These are phyloP conservation scores for Lordiphosa mommai DNA, from an alignment of 1,140 invertebrate species.

Conservation along the genomic window DNA sequence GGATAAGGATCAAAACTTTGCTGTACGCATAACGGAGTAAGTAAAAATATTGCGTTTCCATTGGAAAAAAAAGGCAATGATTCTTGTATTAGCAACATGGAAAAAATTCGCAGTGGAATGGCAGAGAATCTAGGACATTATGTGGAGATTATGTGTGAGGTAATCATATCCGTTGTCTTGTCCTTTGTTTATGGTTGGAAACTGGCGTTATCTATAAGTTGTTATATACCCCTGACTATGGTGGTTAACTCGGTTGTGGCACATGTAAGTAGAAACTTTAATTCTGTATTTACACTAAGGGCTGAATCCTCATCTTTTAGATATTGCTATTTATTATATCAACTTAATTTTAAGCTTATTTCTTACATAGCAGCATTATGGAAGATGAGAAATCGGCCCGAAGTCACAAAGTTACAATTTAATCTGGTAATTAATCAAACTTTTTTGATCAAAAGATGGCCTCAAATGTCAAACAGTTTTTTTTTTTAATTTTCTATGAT, in stretches of 20 bases:
- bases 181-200: constrained; percentile 90
- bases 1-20: constrained; percentile 92
- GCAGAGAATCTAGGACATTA: constrained; percentile 93
- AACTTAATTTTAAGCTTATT: too few species aligned
- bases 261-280: constrained; percentile 83
- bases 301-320: too few species aligned
- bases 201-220: constrained; percentile 89
- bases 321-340: too few species aligned
- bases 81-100: constrained; percentile 86
- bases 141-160: constrained; percentile 85
- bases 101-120: constrained; percentile 92
- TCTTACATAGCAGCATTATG: too few species aligned
- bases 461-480: too few species aligned
- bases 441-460: too few species aligned
- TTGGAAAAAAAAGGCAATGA: neutral
- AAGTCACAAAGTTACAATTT: too few species aligned
- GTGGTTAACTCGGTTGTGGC: constrained; percentile 84
- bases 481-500: too few species aligned
- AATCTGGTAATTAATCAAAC: too few species aligned
- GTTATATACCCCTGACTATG: constrained; percentile 90
- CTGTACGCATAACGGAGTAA: constrained; percentile 91
- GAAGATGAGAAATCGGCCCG: too few species aligned
- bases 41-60: constrained; percentile 40
- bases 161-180: constrained; percentile 84
- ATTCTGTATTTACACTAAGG: neutral